These are phyloP conservation scores for Motacilla tschutschensis DNA, from an alignment of 2,113 vertebrate species.

Conservation along the genomic window DNA sequence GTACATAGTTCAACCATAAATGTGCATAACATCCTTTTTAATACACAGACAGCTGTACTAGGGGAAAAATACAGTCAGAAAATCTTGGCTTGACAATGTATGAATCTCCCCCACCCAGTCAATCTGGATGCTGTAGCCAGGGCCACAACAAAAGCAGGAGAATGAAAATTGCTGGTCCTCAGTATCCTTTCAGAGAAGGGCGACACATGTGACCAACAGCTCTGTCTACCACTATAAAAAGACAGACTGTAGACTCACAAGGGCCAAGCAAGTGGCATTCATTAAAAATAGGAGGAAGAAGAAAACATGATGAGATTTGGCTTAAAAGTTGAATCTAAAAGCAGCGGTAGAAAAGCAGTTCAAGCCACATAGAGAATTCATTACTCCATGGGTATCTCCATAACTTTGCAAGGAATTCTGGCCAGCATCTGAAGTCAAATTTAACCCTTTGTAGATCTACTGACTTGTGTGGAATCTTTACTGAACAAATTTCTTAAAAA, in stretches of 20 bases:
- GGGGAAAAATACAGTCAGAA: neutral
- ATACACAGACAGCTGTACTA: neutral
- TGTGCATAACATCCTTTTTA: neutral
- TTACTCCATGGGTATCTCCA: neutral
- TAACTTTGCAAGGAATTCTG: neutral
- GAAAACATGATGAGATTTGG: neutral
- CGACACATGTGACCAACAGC: neutral
- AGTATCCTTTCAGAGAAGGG: neutral
- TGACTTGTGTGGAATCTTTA: neutral
- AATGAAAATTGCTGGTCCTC: neutral
- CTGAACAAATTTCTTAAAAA: neutral
- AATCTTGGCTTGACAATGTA: neutral
- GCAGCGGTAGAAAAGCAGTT: neutral
- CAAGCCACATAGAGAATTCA: neutral
- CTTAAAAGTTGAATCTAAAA: neutral
- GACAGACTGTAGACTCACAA: neutral
- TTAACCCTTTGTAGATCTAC: neutral
- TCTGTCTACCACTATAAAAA: neutral
- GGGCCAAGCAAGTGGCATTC: neutral
- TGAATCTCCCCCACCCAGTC: neutral
- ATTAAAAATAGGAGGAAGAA: neutral
- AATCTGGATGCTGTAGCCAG: neutral
- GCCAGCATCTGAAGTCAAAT: neutral
- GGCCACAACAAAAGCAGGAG: neutral
- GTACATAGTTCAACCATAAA: neutral